Base-by-base conservation (phyloP, 2,888 invertebrate species). In the Tolmerus cingulatus region DNA sequence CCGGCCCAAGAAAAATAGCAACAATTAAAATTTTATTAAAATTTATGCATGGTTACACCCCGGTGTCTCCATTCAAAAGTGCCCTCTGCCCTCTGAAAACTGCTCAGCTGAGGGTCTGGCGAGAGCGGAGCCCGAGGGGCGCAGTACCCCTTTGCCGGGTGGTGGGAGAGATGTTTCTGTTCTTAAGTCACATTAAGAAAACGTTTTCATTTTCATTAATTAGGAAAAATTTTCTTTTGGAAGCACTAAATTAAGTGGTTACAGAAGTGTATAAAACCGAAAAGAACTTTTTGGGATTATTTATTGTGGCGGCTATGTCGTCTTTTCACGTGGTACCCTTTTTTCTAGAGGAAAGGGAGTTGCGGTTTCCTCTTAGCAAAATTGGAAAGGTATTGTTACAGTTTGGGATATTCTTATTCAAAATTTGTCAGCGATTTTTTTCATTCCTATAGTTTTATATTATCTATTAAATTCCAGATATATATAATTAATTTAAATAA, bases 11-110 rank as follows among this genome's bases (percentile, higher is more conserved):
- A 78, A 78, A 78, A 78, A 78, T 78, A 43, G 37, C 40, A 78
- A 78, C 78, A 78, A 78, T 78, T 78, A 78, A 78, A 78, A 78
- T 78, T 78, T 78, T 78, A 78, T 78, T 78, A 78, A 78, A 78
- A 78, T 78, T 78, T 78, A 78, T 78, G 78, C 78, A 78, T 78
- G 66, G 66, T 66, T 66, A 66, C 66, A 66, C 27, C 66, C 5
- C 55, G 23, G 23, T 3, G 46, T 78, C 23, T 78, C 78, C n/a
- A 19, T 78, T 78, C 23, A 12, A 14, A 78, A 40, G 7, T 78
- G 78, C 78, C 78, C 40, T 78, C n/a, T 78, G 78, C n/a, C 23
- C 23, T 78, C 8, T 78, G 46, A 7, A 7, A 19, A 9, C 46
- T 78, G 78, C 16, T 34, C 43, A 4, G 76, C 16, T 34, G 5